Evolutionary conservation across 2,797 vertebrate species (phyloP).

Genomic region (Holocentrus rufus): DNA sequence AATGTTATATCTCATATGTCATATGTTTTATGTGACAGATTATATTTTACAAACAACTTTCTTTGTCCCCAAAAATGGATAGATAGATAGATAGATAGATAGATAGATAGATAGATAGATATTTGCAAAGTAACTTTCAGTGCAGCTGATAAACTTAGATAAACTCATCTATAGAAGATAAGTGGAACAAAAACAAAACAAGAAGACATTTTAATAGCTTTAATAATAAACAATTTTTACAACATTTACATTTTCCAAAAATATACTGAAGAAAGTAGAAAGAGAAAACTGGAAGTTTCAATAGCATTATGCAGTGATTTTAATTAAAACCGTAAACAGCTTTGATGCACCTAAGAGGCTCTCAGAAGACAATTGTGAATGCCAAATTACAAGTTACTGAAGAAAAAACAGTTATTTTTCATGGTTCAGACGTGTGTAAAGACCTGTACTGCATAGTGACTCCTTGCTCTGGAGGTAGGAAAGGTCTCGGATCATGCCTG

Average conservation of each 20-base stretch:
- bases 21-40: too few relatives aligned
- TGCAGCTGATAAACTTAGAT: too few relatives aligned
- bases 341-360: constrained; percentile 33
- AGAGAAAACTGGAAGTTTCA: not conserved
- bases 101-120: constrained; percentile 39
- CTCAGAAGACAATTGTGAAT: not conserved
- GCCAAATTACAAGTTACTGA: not conserved
- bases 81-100: not conserved
- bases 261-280: not conserved
- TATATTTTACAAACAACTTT: too few relatives aligned
- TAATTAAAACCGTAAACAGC: not conserved
- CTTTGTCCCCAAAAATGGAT: too few relatives aligned
- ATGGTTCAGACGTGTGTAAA: constrained; percentile 79
- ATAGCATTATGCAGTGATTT: constrained; percentile 2
- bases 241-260: constrained; percentile 54
- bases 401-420: constrained; percentile 73
- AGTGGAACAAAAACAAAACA: not conserved
- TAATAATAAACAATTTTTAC: constrained; percentile 57
- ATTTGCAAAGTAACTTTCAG: too few relatives aligned
- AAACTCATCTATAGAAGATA: too few relatives aligned
- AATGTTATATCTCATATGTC: too few relatives aligned
- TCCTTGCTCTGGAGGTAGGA: constrained; percentile 85
- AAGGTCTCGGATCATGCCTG: constrained; percentile 85
- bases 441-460: constrained; percentile 70
- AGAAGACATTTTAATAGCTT: constrained; percentile 35